These are phyloP conservation scores for Maconellicoccus hirsutus DNA, from an alignment of 1,140 invertebrate species.

Conservation along the genomic window DNA sequence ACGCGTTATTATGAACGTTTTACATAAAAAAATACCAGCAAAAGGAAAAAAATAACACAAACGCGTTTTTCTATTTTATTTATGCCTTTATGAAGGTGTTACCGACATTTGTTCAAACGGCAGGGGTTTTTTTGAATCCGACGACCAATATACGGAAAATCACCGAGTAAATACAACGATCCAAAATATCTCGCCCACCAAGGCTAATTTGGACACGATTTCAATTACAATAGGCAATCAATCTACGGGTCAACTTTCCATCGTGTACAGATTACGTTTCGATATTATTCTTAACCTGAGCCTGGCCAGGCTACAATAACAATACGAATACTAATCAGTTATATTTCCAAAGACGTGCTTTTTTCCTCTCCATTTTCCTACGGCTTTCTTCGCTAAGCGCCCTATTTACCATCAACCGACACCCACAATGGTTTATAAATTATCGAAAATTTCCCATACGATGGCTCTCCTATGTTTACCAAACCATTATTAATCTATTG, in stretches of 20 bases:
- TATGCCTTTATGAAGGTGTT: slow-evolving; percentile 17
- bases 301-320: slow-evolving; percentile 11
- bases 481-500: no score
- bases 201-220: slow-evolving; percentile 16
- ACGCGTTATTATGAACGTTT: neutral
- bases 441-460: neutral
- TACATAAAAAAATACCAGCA: neutral
- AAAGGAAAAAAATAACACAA: neutral
- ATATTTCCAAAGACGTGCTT: neutral
- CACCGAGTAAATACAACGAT: neutral
- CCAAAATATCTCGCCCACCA: neutral
- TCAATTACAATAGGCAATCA: slow-evolving; percentile 22
- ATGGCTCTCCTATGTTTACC: neutral
- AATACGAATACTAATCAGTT: slow-evolving; percentile 21
- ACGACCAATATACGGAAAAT: neutral
- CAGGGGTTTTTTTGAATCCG: neutral
- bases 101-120: slow-evolving; percentile 6
- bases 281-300: slow-evolving; percentile 13
- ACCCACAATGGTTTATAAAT: neutral
- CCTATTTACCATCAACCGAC: neutral
- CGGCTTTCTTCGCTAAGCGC: neutral
- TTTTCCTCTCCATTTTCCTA: neutral
- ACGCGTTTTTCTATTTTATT: slow-evolving; percentile 15
- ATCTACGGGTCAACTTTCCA: slow-evolving; percentile 21
- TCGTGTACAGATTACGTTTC: slow-evolving; percentile 15